Base-by-base conservation (phyloP, 2,113 vertebrate genomes). In the Xenopus borealis region DNA sequence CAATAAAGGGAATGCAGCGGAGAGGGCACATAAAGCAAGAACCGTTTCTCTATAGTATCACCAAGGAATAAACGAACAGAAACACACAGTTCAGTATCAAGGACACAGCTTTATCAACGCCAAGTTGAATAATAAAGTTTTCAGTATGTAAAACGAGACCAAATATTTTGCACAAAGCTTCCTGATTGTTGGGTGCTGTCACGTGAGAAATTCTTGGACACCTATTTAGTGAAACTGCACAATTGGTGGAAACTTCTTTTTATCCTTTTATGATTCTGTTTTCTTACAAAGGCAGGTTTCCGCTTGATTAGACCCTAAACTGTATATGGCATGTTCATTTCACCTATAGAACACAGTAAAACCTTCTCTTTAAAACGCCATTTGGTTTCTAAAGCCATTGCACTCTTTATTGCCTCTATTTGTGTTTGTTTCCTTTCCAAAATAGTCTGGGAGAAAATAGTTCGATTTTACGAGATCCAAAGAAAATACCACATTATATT, bases 341-440 rank as follows among this genome's bases (percentile, higher is more conserved):
- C 73, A 76, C 73, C 73, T 82, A 72, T 70, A 73, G 65, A 46
- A 66, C 75, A 12, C 50, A 58, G 64, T 14, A 59, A 75, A 72
- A 79, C 78, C 79, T 72, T 67, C 33, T 64, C 67, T 16, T 1
- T 33, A 75, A 75, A 83, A 75, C 83, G 80, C 81, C 85, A 72
- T 86, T 88, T 86, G 86, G 86, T 83, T 84, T 82, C 87, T 86
- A 52, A 89, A 89, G 84, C 78, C 79, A 78, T 80, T 86, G 50
- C 76, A 79, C 66, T 74, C 84, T 91, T 92, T 91, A 89, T 82
- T 83, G 86, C 89, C 87, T 88, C 87, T 87, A 86, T 88, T 88
- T 87, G 89, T 89, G 89, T 89, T 88, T 88, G 88, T 88, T 87
- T 88, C 87, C 86, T 87, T 84, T 85, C 85, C 81, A 84, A 85